Conservation (phyloP, 2,797 vertebrate genomes). For the Decapterus maruadsi region DNA sequence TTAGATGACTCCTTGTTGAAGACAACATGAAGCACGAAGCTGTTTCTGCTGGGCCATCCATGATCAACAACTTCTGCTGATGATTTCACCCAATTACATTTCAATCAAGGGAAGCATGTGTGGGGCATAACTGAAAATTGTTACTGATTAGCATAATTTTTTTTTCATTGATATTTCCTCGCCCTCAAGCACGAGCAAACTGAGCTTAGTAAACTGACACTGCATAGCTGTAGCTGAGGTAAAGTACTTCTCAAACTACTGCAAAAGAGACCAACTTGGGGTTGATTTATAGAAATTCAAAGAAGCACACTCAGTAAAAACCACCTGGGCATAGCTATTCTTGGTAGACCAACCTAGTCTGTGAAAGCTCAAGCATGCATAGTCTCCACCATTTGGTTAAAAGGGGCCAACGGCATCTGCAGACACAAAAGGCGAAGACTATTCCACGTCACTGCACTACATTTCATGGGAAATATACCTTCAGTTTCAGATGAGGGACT, state of each 20-base stretch:
- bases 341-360: conserved; percentile 46
- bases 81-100: conserved; percentile 71
- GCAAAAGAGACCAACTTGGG: conserved; percentile 11
- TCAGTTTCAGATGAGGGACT: conserved; percentile 70
- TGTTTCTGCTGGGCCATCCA: conserved; percentile 48
- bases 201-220: conserved; percentile 18
- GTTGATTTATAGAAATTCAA: conserved; percentile 49
- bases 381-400: conserved; percentile 59
- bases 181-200: conserved; percentile 38
- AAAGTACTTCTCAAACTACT: conserved; percentile 25
- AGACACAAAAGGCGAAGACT: conserved; percentile 68
- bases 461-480: conserved; percentile 82
- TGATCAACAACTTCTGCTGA: conserved; percentile 54
- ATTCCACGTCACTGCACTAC: conserved; percentile 75
- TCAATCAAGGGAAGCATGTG: conserved; percentile 61
- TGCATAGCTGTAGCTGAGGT: conserved; percentile 3
- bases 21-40: conserved; percentile 33
- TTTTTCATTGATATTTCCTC: conserved; percentile 49
- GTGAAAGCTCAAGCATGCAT: conserved; percentile 55
- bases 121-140: conserved; percentile 51
- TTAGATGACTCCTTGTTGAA: conserved; percentile 51
- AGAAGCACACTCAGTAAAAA: conserved; percentile 51
- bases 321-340: conserved; percentile 70
- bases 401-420: conserved; percentile 62
- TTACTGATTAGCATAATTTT: conserved; percentile 55